Evolutionary conservation across 2,797 vertebrate genomes (phyloP).

Genomic region (Sebastes trivittatus): DNA sequence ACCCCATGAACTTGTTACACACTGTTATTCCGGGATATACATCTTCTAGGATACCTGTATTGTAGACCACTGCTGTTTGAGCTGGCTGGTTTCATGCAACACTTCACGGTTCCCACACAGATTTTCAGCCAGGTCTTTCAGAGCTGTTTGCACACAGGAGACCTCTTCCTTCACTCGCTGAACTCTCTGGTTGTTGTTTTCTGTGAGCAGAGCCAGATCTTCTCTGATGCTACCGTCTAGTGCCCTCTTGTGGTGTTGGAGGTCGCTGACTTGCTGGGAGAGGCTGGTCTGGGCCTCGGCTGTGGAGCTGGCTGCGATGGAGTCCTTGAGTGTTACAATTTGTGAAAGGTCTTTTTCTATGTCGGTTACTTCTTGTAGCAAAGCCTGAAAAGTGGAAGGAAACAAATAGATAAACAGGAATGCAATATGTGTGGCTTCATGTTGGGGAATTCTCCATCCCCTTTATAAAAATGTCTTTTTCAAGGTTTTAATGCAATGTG

Average conservation of each 20-base stretch:
- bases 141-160: conserved; percentile 11
- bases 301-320: neutral
- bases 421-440: neutral
- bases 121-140: conserved; percentile 14
- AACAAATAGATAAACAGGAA: neutral
- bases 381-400: conserved; percentile 26
- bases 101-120: neutral
- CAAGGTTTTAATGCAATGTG: neutral
- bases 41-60: conserved; percentile 49
- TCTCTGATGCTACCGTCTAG: conserved; percentile 44
- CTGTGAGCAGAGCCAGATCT: neutral
- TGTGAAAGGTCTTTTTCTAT: conserved; percentile 44
- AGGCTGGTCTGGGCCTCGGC: conserved; percentile 22
- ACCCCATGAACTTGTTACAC: neutral
- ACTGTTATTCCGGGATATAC: neutral
- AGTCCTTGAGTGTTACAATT: conserved; percentile 38
- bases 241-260: conserved; percentile 58
- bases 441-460: neutral
- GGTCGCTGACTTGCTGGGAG: conserved; percentile 26
- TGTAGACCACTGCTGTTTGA: conserved; percentile 51
- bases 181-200: neutral
- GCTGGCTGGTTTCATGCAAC: conserved; percentile 20
- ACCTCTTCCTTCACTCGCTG: conserved; percentile 22
- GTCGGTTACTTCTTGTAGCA: conserved; percentile 25
- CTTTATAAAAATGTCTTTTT: neutral